Base-by-base conservation (phyloP, 2,113 vertebrate genomes). In the Cebus imitator region DNA sequence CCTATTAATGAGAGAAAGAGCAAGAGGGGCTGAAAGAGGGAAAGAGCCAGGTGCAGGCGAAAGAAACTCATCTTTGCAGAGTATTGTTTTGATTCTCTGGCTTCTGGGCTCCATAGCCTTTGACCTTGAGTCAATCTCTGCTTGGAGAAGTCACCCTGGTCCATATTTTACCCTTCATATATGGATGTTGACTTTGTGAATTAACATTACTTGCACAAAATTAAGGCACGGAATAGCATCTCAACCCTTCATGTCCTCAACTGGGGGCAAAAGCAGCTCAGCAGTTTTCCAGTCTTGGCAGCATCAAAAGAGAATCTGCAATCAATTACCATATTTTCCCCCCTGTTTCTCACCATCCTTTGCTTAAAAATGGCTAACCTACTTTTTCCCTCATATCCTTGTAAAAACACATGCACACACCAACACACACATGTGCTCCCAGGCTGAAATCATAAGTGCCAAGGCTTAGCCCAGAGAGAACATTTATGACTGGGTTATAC, bases 251-350 rank as follows among this genome's bases (percentile, higher is more conserved):
- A 97, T 95, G 98, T 97, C 98, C 98, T 98, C 97, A 98, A 98
- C 75, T 97, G 96, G 97, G 89, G 97, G 97, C 97, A 98, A 98
- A 98, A 98, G 98, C 98, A 98, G 98, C 98, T 98, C 98, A 98
- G 98, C 98, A 98, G 98, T 98, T 98, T 98, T 98, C 97, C 97
- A 98, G 98, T 98, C 98, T 98, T 98, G 98, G 70, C 98, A 98
- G 96, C 96, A 98, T 98, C 98, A 97, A 98, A 98, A 98, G 97
- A 98, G 97, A 98, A 99, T 98, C 98, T 99, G 98, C 95, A 98
- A 98, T 97, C 98, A 98, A 98, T 99, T 98, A 98, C 97, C 95
- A 96, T 91, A 91, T 23, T 83, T 72, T 70, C 14, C 72, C 48
- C 7, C 57, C 87, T 0, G 1, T 92, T 94, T 97, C 97, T 98